A percentile compares a stretch with the other conserved stretches of the same genome.
phyloP scores from a whole-genome alignment of 2,113 vertebrate species.

The Nanger granti region DNA sequence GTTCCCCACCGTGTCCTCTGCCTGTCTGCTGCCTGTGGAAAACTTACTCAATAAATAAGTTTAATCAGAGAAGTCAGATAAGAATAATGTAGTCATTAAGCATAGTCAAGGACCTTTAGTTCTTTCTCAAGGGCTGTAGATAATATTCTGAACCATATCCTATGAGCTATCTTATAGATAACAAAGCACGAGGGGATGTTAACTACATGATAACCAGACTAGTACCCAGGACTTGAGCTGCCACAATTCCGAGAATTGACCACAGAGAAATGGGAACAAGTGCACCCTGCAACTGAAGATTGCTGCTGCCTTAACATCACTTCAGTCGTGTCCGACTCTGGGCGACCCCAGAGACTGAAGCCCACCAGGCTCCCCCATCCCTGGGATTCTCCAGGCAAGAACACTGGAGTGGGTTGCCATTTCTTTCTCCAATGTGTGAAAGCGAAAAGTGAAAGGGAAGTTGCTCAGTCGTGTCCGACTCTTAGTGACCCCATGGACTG shows the following conservation, averaged over 20 bases:
- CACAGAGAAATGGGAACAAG: not conserved
- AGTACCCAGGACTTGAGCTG: not conserved
- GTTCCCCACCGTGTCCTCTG: fast-evolving
- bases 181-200: not conserved
- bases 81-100: not conserved
- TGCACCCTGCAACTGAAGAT: not conserved
- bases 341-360: fast-evolving
- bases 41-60: not conserved
- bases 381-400: no score
- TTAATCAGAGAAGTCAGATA: not conserved
- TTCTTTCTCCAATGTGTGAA: no score
- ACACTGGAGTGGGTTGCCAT: no score
- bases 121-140: not conserved
- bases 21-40: not conserved
- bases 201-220: not conserved
- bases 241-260: not conserved
- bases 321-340: no score
- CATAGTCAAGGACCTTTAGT: not conserved
- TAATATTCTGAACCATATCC: not conserved
- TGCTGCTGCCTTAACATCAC: no score
- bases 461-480: fast-evolving
- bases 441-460: no score
- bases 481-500: no score
- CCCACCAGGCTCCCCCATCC: no score
- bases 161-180: not conserved